Evolutionary conservation across 2,113 vertebrate genomes (phyloP).

Genomic region (Seriola dumerili): DNA sequence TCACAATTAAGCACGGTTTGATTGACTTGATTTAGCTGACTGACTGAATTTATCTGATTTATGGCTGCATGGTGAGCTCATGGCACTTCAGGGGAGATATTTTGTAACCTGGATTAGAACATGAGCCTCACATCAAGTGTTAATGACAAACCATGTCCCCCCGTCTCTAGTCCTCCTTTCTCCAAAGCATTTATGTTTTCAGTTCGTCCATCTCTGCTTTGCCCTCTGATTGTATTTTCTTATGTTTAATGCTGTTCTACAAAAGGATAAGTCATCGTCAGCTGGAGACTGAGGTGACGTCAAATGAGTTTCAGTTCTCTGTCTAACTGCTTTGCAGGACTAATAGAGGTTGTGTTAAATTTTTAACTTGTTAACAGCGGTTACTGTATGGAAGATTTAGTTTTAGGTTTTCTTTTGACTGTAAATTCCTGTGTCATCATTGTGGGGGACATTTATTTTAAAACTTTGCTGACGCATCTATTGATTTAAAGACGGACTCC

Average conservation of each 20-base stretch:
- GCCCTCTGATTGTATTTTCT: not conserved
- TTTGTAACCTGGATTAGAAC: slow-evolving; percentile 4
- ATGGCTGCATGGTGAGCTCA: slow-evolving; percentile 35
- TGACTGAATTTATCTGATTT: slow-evolving; percentile 42
- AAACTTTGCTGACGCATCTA: not conserved
- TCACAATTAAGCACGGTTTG: slow-evolving; percentile 10
- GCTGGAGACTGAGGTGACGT: not conserved
- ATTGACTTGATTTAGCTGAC: slow-evolving; percentile 35
- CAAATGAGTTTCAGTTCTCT: not conserved
- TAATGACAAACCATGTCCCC: too few species aligned
- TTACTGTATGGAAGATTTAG: not conserved
- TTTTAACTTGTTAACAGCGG: not conserved
- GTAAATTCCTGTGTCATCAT: not conserved
- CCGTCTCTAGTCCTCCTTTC: not conserved
- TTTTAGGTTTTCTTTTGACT: not conserved
- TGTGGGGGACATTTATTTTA: not conserved
- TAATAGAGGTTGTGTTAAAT: not conserved
- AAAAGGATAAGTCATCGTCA: not conserved
- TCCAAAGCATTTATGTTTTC: not conserved
- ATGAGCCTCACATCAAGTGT: not conserved
- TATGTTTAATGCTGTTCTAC: not conserved
- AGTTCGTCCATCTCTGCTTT: not conserved
- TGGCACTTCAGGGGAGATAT: slow-evolving; percentile 23
- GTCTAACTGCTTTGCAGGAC: too few species aligned
- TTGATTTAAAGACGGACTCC: not conserved